phyloP scores from a whole-genome alignment of 2,888 invertebrate species.

The Rapana venosa region DNA sequence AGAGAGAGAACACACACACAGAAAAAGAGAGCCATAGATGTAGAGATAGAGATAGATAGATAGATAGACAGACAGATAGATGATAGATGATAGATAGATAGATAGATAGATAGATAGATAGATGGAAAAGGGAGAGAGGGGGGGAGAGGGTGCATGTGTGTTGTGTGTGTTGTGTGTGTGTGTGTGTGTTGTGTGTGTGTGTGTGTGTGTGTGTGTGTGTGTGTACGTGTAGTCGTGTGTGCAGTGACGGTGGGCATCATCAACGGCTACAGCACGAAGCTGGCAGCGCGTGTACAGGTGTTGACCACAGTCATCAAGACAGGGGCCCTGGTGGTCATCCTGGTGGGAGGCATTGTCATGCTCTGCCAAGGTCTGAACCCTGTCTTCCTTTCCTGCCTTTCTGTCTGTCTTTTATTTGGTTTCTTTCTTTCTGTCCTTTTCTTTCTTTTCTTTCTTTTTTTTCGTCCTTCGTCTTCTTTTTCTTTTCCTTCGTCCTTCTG shows the following conservation, averaged over 20 bases:
- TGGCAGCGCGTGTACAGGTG: conserved; percentile 96
- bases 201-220: too few relatives aligned
- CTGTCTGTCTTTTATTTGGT: not conserved
- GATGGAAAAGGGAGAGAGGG: too few relatives aligned
- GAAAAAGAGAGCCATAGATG: too few relatives aligned
- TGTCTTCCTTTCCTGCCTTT: not conserved
- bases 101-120: too few relatives aligned
- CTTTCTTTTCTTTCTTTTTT: not conserved
- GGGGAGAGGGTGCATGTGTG: too few relatives aligned
- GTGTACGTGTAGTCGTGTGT: too few relatives aligned
- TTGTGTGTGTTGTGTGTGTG: too few relatives aligned
- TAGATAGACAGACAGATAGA: too few relatives aligned
- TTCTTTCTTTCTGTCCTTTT: not conserved
- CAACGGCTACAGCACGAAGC: conserved; percentile 96
- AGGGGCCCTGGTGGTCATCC: conserved; percentile 92
- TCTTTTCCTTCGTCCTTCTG: not conserved
- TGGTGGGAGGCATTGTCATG: conserved; percentile 93
- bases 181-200: too few relatives aligned
- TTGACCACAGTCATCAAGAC: conserved; percentile 96
- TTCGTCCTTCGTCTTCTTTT: not conserved
- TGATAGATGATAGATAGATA: too few relatives aligned
- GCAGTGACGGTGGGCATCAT: conserved; percentile 91
- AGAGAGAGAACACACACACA: too few relatives aligned
- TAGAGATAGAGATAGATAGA: too few relatives aligned
- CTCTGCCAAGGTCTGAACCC: conserved; percentile 86